phyloP scores from a whole-genome alignment of 2,797 vertebrate species.

The Oryzias dopingdopingensis region DNA sequence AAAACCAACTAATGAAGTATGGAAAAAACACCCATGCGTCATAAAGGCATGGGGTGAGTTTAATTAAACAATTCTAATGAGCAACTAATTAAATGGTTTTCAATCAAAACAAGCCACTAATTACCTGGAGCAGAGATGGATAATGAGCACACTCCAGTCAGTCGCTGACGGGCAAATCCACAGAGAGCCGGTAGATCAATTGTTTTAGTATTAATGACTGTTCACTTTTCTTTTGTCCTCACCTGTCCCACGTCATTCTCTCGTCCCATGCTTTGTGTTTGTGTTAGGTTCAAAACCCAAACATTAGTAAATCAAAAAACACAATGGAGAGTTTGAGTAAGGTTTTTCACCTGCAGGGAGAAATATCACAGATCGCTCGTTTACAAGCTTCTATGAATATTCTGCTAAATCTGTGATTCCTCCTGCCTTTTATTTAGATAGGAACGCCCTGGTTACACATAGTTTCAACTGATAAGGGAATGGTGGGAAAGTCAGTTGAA shows the following conservation, averaged over 20 bases:
- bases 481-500: too few relatives aligned
- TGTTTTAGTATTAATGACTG: conserved; percentile 65
- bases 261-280: conserved; percentile 36
- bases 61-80: conserved; percentile 83
- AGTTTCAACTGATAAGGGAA: too few relatives aligned
- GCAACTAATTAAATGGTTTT: conserved; percentile 80
- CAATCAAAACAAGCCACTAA: conserved; percentile 79
- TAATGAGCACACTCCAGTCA: conserved; percentile 74
- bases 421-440: too few relatives aligned
- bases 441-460: too few relatives aligned
- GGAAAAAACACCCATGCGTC: conserved; percentile 49
- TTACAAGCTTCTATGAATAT: too few relatives aligned
- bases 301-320: too few relatives aligned
- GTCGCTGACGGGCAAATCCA: conserved; percentile 60
- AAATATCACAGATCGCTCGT: too few relatives aligned
- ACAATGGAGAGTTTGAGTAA: too few relatives aligned
- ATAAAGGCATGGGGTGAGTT: conserved; percentile 74
- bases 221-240: conserved; percentile 32
- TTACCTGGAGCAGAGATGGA: conserved; percentile 75
- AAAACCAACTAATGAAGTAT: conserved; percentile 54
- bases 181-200: conserved; percentile 67
- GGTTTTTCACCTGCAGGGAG: too few relatives aligned
- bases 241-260: conserved; percentile 16
- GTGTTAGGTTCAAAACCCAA: too few relatives aligned
- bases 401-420: too few relatives aligned